Conservation (phyloP, 2,888 invertebrate genomes). For the Drosophila mercatorum region DNA sequence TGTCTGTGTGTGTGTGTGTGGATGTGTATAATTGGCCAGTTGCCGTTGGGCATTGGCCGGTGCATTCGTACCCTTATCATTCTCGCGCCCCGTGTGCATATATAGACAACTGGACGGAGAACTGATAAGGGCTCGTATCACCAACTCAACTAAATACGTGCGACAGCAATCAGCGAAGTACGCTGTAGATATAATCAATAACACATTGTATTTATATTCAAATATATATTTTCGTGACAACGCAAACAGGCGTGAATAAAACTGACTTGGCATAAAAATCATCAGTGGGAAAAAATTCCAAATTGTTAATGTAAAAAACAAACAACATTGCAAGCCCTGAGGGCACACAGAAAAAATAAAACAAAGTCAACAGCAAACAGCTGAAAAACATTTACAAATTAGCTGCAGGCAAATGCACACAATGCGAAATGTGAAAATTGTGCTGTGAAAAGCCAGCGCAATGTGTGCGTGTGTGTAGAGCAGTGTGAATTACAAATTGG, state of each 20-base stretch:
- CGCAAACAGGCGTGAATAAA: slow-evolving; percentile 46
- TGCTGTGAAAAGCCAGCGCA: slow-evolving; percentile 10
- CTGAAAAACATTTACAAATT: slow-evolving; percentile 71
- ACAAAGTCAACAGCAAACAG: background rate
- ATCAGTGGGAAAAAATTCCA: slow-evolving; percentile 2
- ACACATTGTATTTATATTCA: background rate
- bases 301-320: slow-evolving; percentile 14
- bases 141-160: slow-evolving; percentile 79
- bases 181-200: background rate
- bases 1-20: slow-evolving; percentile 11
- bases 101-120: slow-evolving; percentile 97
- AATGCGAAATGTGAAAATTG: slow-evolving; percentile 17
- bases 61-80: slow-evolving; percentile 94
- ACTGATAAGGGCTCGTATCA: slow-evolving; percentile 98
- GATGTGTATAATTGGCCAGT: slow-evolving; percentile 37
- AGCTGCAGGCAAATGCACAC: slow-evolving; percentile 53
- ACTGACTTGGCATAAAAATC: slow-evolving; percentile 31
- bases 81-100: slow-evolving; percentile 94
- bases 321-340: slow-evolving; percentile 16
- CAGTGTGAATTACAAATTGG: slow-evolving; percentile 30
- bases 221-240: slow-evolving; percentile 16
- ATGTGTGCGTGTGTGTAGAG: slow-evolving; percentile 30
- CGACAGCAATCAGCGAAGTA: slow-evolving; percentile 2
- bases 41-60: slow-evolving; percentile 70
- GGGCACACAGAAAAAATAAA: slow-evolving; percentile 5